phyloP scores from a whole-genome alignment of 2,888 invertebrate genomes.

The Thymelicus sylvestris region DNA sequence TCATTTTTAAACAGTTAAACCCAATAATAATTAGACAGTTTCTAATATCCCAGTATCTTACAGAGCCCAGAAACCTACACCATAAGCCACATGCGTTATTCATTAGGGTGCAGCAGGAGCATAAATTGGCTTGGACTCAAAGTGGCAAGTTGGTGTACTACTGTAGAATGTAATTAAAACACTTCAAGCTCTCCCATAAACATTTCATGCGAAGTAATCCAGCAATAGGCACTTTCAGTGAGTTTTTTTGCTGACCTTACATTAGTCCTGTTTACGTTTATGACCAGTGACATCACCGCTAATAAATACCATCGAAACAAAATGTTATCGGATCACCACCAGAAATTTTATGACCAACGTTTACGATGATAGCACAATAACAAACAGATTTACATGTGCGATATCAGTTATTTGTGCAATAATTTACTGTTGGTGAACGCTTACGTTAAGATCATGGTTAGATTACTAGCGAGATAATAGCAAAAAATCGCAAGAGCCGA shows the following conservation, averaged over 20 bases:
- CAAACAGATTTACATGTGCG: constrained; percentile 41
- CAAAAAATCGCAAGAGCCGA: background rate
- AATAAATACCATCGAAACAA: constrained; percentile 33
- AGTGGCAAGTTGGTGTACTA: too few relatives aligned
- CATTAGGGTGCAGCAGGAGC: too few relatives aligned
- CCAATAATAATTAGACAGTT: too few relatives aligned
- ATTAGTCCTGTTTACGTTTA: constrained; percentile 26
- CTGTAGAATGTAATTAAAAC: too few relatives aligned
- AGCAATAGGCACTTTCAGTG: background rate
- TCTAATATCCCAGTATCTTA: too few relatives aligned
- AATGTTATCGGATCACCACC: constrained; percentile 29
- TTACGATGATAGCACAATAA: constrained; percentile 39
- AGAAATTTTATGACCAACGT: constrained; percentile 32
- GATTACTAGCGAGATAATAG: constrained; percentile 1
- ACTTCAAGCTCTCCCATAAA: too few relatives aligned
- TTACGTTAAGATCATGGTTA: background rate
- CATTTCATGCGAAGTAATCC: too few relatives aligned
- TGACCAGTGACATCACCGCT: constrained; percentile 27
- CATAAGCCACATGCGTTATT: too few relatives aligned
- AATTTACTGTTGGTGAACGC: constrained; percentile 35
- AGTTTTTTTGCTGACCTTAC: constrained; percentile 16
- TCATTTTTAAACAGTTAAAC: too few relatives aligned
- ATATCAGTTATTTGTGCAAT: constrained; percentile 42
- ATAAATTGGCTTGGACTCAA: too few relatives aligned
- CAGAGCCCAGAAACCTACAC: too few relatives aligned